Percentiles rank a stretch among this genome's conserved stretches.
phyloP scores from a whole-genome alignment of 2,113 vertebrate genomes.

The Sialia sialis region DNA sequence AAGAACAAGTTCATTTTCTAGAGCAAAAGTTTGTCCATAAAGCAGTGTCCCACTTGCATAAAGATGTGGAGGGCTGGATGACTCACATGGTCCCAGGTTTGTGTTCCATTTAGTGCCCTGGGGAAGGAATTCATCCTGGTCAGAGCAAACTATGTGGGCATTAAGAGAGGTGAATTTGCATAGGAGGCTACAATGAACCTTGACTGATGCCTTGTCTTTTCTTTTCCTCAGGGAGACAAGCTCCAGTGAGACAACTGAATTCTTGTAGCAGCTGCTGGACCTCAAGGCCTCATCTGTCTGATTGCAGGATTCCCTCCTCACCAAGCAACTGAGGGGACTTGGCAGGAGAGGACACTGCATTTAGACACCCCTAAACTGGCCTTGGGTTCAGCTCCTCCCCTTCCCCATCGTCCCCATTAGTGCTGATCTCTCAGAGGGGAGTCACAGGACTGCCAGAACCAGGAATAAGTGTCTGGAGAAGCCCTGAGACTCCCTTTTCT shows the following conservation, averaged over 20 bases:
- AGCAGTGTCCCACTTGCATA: background rate
- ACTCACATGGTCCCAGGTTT: background rate
- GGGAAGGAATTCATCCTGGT: background rate
- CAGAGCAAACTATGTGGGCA: background rate
- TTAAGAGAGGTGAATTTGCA: background rate
- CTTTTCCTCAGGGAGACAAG: conserved; percentile 67
- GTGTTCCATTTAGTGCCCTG: background rate
- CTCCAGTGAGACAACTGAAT: conserved; percentile 74
- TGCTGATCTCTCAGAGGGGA: conserved; percentile 12
- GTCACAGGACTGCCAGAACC: conserved; percentile 8
- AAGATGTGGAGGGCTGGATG: background rate
- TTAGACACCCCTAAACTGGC: conserved; percentile 23
- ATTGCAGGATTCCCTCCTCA: conserved; percentile 50
- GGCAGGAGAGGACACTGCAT: conserved; percentile 24
- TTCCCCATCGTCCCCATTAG: background rate
- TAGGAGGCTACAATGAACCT: background rate
- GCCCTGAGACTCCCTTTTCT: background rate
- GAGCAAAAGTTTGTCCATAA: background rate
- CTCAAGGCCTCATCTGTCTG: conserved; percentile 61
- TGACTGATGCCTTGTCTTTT: conserved; percentile 21
- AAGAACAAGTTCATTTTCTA: background rate
- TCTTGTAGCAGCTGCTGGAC: conserved; percentile 71
- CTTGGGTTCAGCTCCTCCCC: conserved; percentile 34
- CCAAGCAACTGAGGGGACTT: conserved; percentile 39
- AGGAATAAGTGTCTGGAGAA: background rate